phyloP scores from a whole-genome alignment of 2,797 vertebrate genomes.

The Taeniopygia guttata region DNA sequence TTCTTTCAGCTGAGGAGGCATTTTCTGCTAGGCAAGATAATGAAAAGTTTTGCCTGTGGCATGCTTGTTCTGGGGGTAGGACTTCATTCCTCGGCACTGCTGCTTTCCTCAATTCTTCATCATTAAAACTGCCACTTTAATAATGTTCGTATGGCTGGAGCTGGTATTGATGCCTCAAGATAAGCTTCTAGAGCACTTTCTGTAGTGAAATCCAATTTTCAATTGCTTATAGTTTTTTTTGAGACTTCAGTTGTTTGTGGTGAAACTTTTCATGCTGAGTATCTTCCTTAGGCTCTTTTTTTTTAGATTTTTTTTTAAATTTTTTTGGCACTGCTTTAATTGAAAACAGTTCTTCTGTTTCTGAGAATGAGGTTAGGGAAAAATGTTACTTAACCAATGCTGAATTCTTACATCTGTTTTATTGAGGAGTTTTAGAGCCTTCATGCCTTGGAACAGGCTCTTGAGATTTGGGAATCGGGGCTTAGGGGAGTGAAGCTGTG shows the following conservation, averaged over 20 bases:
- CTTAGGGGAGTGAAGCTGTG: not conserved
- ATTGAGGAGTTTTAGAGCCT: constrained; percentile 1
- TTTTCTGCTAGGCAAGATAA: not conserved
- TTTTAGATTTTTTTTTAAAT: not conserved
- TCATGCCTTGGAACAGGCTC: constrained; percentile 30
- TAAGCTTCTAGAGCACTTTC: not conserved
- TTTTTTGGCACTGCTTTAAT: constrained; percentile 13
- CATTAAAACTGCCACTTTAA: not conserved
- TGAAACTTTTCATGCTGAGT: constrained; percentile 7
- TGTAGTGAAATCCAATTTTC: not conserved
- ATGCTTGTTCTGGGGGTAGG: not conserved
- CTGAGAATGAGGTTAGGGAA: constrained; percentile 62
- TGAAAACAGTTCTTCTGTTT: constrained; percentile 43
- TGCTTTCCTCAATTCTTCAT: not conserved
- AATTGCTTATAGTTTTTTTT: not conserved
- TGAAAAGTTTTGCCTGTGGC: not conserved
- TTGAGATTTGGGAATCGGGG: not conserved
- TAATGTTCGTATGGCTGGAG: not conserved
- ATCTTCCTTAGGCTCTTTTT: constrained; percentile 13
- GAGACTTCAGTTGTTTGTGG: not conserved
- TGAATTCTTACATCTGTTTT: constrained; percentile 61
- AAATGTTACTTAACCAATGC: constrained; percentile 42
- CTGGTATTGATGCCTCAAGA: not conserved
- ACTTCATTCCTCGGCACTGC: not conserved
- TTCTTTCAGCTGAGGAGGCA: not conserved